A percentile compares a stretch with the other conserved stretches of the same genome.
phyloP scores from a whole-genome alignment of 2,888 invertebrate species.

The Celastrina argiolus region DNA sequence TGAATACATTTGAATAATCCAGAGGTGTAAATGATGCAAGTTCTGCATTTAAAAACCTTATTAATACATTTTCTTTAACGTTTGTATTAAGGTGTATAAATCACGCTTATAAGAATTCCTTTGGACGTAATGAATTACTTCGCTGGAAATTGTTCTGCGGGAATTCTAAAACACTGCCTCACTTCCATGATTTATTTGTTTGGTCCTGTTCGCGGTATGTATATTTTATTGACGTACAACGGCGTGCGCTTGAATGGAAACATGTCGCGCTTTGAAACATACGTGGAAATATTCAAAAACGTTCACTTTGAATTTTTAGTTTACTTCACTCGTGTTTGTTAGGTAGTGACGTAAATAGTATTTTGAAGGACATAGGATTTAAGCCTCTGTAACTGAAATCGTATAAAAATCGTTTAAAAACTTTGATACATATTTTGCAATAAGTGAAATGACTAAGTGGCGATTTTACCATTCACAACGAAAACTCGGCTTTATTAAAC shows the following conservation, averaged over 20 bases:
- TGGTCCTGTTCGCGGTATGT: not conserved
- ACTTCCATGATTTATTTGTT: slow-evolving; percentile 17
- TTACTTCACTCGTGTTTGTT: not conserved
- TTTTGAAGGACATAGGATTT: too few relatives aligned
- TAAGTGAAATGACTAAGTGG: too few relatives aligned
- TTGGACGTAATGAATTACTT: slow-evolving; percentile 19
- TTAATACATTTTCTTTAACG: slow-evolving; percentile 48
- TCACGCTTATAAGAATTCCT: slow-evolving; percentile 14
- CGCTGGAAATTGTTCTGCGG: not conserved
- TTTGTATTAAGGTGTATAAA: slow-evolving; percentile 18
- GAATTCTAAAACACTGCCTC: slow-evolving; percentile 14
- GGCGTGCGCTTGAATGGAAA: not conserved
- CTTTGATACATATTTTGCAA: too few relatives aligned
- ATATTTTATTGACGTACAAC: slow-evolving; percentile 14
- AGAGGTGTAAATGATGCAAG: slow-evolving; percentile 73
- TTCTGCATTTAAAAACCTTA: slow-evolving; percentile 70
- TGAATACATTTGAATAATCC: slow-evolving; percentile 74
- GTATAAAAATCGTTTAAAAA: too few relatives aligned
- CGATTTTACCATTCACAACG: too few relatives aligned
- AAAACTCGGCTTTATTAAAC: too few relatives aligned
- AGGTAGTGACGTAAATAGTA: too few relatives aligned
- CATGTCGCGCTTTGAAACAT: not conserved
- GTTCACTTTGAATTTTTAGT: not conserved
- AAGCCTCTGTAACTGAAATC: too few relatives aligned
- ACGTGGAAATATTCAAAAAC: not conserved